phyloP scores from a whole-genome alignment of 2,113 vertebrate genomes.

The Diglossa brunneiventris region DNA sequence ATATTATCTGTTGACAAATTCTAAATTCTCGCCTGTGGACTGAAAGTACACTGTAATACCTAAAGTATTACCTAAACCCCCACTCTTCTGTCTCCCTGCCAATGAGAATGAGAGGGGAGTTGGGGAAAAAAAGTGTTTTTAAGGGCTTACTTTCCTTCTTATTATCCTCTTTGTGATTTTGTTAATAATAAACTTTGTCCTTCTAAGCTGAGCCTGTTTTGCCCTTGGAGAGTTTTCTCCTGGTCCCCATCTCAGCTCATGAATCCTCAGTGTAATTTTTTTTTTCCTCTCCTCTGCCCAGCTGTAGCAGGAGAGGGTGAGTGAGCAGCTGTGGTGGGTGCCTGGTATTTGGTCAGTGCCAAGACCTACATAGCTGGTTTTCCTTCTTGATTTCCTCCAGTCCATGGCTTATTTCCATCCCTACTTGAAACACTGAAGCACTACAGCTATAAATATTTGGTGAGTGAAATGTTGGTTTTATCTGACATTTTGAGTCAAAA shows the following conservation, averaged over 20 bases:
- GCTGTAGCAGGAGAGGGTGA: background rate
- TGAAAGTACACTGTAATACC: too few relatives aligned
- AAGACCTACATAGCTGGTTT: background rate
- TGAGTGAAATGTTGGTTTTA: conserved; percentile 5
- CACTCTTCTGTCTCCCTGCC: accelerated
- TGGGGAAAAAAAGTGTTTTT: background rate
- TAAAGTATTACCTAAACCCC: too few relatives aligned
- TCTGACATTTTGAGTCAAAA: background rate
- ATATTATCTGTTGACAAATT: too few relatives aligned
- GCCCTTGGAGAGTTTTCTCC: background rate
- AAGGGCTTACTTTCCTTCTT: background rate
- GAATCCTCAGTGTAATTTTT: background rate
- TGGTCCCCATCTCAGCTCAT: background rate
- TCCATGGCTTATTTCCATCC: background rate
- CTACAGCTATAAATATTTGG: background rate
- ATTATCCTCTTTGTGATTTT: background rate
- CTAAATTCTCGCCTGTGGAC: too few relatives aligned
- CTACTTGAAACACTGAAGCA: background rate
- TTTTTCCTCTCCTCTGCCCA: background rate
- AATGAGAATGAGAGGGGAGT: accelerated
- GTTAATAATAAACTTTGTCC: background rate
- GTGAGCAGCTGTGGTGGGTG: background rate
- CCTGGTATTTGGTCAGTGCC: background rate
- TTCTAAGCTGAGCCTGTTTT: background rate
- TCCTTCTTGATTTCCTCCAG: background rate